Conservation (phyloP, 1,140 invertebrate genomes). For the Pseudomyrmex flavicornis region DNA sequence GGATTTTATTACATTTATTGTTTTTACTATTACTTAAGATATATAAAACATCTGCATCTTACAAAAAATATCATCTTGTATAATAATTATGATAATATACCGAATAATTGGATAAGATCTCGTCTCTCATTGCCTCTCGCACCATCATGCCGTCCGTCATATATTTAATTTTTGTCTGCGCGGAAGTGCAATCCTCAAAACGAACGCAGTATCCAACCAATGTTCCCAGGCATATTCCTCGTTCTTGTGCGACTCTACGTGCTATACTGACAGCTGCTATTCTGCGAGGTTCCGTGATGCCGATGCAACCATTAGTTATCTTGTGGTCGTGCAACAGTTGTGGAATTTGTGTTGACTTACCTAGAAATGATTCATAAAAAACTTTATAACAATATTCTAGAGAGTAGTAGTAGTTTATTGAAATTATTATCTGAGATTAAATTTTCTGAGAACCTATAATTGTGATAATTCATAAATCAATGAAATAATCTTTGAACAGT, state of each 20-base stretch:
- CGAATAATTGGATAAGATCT: slow-evolving; percentile 90
- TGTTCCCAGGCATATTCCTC: slow-evolving; percentile 88
- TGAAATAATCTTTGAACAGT: too few species aligned
- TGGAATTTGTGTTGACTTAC: slow-evolving; percentile 94
- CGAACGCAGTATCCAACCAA: slow-evolving; percentile 96
- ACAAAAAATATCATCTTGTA: not conserved
- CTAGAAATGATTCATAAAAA: too few species aligned
- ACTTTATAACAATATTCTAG: too few species aligned
- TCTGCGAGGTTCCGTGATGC: slow-evolving; percentile 94
- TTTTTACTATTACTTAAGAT: not conserved
- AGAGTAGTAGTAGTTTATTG: too few species aligned
- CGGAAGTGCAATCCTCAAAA: slow-evolving; percentile 94
- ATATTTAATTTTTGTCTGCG: slow-evolving; percentile 93
- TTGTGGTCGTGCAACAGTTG: slow-evolving; percentile 86
- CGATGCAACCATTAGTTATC: slow-evolving; percentile 89
- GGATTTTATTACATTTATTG: not conserved
- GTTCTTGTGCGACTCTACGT: slow-evolving; percentile 93
- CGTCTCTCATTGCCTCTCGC: slow-evolving; percentile 93
- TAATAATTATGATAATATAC: slow-evolving; percentile 49
- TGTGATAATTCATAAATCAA: too few species aligned
- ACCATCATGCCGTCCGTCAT: slow-evolving; percentile 98
- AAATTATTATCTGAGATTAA: too few species aligned
- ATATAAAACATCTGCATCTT: not conserved
- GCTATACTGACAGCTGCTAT: slow-evolving; percentile 97
- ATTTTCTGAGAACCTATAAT: too few species aligned